Percentiles rank a stretch among this genome's conserved stretches.
phyloP scores from a whole-genome alignment of 2,888 invertebrate genomes.

The Phaedon cochleariae region DNA sequence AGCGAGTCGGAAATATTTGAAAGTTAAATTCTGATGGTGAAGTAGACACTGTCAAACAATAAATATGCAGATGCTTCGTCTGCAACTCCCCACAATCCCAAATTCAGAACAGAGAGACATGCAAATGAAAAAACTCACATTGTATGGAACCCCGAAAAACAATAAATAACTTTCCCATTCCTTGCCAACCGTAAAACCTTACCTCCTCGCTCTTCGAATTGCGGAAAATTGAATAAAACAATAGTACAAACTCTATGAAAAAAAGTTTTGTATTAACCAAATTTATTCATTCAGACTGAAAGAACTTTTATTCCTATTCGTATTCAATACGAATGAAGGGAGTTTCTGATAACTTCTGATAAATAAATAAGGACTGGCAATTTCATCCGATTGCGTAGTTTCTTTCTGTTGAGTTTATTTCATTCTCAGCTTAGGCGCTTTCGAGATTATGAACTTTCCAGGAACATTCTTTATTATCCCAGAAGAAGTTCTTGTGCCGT shows the following conservation, averaged over 20 bases:
- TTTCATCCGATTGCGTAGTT: constrained; percentile 8
- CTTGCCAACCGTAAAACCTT: constrained; percentile 27
- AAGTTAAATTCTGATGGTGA: neutral
- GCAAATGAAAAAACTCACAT: constrained; percentile 15
- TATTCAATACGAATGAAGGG: constrained; percentile 3
- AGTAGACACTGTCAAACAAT: neutral
- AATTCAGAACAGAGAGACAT: constrained; percentile 3
- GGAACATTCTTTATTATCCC: neutral
- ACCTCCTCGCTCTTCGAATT: constrained; percentile 21
- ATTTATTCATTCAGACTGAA: constrained; percentile 30
- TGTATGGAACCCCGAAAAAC: constrained; percentile 2
- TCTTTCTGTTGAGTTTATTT: neutral
- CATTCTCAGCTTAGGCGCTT: neutral
- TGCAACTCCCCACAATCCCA: neutral
- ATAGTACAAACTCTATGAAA: constrained; percentile 31
- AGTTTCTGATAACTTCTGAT: constrained; percentile 12
- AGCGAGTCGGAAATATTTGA: neutral
- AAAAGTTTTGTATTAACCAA: constrained; percentile 28
- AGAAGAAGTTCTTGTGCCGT: no score
- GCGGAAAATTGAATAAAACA: constrained; percentile 39
- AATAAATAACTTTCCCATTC: constrained; percentile 20
- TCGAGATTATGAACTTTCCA: neutral
- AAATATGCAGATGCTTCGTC: constrained; percentile 8
- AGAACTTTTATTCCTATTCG: constrained; percentile 12
- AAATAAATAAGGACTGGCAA: constrained; percentile 8